Percentiles rank a stretch among this genome's conserved stretches.
Conservation (phyloP, 2,888 invertebrate genomes). For the Tenthredo scrophulariae region DNA sequence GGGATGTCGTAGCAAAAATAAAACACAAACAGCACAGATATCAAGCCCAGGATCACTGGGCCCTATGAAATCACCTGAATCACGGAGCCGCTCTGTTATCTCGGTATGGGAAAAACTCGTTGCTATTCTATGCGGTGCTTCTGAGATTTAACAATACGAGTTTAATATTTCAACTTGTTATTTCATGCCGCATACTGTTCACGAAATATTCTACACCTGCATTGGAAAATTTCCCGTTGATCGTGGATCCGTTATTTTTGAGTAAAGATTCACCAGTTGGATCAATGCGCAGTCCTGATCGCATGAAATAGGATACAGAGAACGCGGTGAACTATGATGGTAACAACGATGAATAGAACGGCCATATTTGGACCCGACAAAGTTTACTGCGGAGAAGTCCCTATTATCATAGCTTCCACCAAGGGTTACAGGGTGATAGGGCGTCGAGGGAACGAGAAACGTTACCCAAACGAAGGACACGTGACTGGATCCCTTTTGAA, state of each 20-base stretch:
- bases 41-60: slow-evolving; percentile 1
- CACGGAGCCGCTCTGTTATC: slow-evolving; percentile 20
- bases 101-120: slow-evolving; percentile 14
- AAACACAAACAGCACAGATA: slow-evolving; percentile 1
- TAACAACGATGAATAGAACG: slow-evolving; percentile 42
- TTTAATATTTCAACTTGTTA: slow-evolving; percentile 18
- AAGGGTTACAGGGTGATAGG: slow-evolving; percentile 43
- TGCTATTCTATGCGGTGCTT: slow-evolving; percentile 19
- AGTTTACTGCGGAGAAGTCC: slow-evolving; percentile 26
- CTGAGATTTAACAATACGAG: slow-evolving; percentile 32
- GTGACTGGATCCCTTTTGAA: slow-evolving; percentile 37
- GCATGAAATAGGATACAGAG: slow-evolving; percentile 24
- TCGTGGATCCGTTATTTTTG: not conserved
- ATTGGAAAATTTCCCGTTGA: not conserved
- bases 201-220: not conserved
- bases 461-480: slow-evolving; percentile 46
- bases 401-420: slow-evolving; percentile 39
- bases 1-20: not conserved
- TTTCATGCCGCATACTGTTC: not conserved
- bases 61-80: slow-evolving; percentile 24
- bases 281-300: not conserved
- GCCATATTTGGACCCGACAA: slow-evolving; percentile 33
- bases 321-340: slow-evolving; percentile 9
- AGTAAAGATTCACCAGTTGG: not conserved
- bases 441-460: slow-evolving; percentile 22